phyloP scores from a whole-genome alignment of 2,113 vertebrate genomes.

The Argyrosomus japonicus region DNA sequence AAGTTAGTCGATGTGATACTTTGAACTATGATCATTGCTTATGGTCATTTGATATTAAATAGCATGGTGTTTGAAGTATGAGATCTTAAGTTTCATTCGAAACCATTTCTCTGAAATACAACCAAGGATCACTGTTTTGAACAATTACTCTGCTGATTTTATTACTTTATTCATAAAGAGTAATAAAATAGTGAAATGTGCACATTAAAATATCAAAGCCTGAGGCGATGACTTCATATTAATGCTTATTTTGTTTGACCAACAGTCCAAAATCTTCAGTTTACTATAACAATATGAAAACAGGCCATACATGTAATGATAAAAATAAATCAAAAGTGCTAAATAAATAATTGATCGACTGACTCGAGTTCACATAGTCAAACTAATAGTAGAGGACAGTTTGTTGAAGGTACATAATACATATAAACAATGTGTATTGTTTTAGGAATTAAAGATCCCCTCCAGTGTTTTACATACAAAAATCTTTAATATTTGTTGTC shows the following conservation, averaged over 20 bases:
- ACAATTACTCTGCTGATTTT: background rate
- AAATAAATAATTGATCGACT: too few species aligned
- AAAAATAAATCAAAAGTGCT: too few species aligned
- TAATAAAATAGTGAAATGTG: background rate
- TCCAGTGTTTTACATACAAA: too few species aligned
- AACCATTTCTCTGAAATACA: background rate
- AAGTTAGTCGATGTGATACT: background rate
- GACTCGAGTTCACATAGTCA: too few species aligned
- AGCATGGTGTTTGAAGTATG: background rate
- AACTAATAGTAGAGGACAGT: too few species aligned
- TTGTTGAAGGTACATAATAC: too few species aligned
- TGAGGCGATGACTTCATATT: background rate
- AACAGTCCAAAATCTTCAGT: background rate
- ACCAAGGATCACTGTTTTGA: background rate
- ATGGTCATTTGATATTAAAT: background rate
- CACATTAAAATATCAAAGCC: background rate
- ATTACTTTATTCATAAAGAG: background rate
- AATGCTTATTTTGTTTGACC: background rate
- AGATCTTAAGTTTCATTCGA: background rate
- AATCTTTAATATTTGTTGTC: too few species aligned
- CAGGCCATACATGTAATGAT: too few species aligned
- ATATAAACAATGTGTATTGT: too few species aligned
- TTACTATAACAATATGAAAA: too few species aligned
- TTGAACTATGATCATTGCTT: background rate
- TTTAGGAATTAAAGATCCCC: too few species aligned